A percentile compares a stretch with the other conserved stretches of the same genome.
Evolutionary conservation across 2,797 vertebrate species (phyloP).

Genomic region (Heteromormyrus szaboi): DNA sequence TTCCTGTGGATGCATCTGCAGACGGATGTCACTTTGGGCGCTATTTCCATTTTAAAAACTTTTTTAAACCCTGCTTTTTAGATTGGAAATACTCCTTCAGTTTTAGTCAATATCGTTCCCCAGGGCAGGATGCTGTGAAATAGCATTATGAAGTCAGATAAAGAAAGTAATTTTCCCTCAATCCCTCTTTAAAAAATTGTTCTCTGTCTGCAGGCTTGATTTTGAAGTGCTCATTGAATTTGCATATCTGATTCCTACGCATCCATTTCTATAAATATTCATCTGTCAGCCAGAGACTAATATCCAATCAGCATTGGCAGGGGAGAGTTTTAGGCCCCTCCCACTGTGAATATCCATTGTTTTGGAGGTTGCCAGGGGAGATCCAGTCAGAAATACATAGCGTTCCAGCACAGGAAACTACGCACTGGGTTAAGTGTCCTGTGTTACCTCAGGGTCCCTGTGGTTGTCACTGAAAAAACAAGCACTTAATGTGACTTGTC

Average conservation of each 20-base stretch:
- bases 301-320: background rate
- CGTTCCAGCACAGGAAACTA: background rate
- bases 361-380: background rate
- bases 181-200: background rate
- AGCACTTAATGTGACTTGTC: background rate
- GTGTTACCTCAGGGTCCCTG: background rate
- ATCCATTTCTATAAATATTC: constrained; percentile 2
- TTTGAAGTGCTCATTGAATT: constrained; percentile 11
- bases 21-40: background rate
- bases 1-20: background rate
- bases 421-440: background rate
- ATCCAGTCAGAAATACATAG: background rate
- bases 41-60: background rate
- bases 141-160: background rate
- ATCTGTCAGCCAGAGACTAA: background rate
- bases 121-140: background rate
- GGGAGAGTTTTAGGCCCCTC: background rate
- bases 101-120: background rate
- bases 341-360: background rate
- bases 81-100: background rate
- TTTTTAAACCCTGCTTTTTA: background rate
- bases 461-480: background rate
- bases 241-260: background rate
- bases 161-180: background rate
- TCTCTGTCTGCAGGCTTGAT: background rate